Percentiles rank a stretch among this genome's conserved stretches.
Conservation (phyloP, 1,140 invertebrate genomes). For the Penaeus indicus region DNA sequence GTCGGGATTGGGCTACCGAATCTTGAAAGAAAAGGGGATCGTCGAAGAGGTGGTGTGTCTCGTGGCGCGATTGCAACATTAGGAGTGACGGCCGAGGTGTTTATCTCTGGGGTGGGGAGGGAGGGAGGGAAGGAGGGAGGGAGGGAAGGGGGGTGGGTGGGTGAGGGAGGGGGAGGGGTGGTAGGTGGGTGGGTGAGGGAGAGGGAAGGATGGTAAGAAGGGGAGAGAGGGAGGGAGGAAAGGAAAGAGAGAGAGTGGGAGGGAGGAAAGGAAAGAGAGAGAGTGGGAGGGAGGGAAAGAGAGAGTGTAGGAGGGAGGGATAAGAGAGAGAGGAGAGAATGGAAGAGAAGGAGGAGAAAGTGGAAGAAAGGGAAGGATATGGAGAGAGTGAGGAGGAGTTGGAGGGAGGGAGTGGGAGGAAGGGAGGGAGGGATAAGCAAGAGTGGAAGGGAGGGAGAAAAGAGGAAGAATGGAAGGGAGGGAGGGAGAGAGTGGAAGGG, state of each 20-base stretch:
- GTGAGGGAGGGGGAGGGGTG: too few species aligned
- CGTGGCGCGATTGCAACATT: too few species aligned
- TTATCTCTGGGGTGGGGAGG: too few species aligned
- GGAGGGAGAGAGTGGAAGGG: neutral
- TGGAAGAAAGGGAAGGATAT: too few species aligned
- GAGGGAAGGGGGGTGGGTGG: neutral
- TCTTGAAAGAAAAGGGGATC: too few species aligned
- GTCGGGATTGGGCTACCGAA: too few species aligned
- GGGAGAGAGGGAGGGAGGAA: neutral
- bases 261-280: neutral
- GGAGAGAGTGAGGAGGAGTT: neutral
- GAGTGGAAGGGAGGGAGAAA: neutral
- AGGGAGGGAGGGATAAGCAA: too few species aligned
- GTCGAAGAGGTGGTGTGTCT: too few species aligned
- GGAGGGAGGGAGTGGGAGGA: neutral
- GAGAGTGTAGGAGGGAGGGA: neutral
- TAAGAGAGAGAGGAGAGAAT: too few species aligned
- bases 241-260: too few species aligned
- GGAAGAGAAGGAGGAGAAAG: neutral
- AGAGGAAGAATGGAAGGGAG: neutral
- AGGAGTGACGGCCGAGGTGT: too few species aligned
- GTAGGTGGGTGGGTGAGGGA: neutral
- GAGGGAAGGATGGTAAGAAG: neutral
- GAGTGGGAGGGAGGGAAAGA: neutral
- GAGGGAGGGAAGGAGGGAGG: neutral